These are phyloP conservation scores for Gorsachius goisagi DNA, from an alignment of 2,113 vertebrate genomes.

Conservation along the genomic window DNA sequence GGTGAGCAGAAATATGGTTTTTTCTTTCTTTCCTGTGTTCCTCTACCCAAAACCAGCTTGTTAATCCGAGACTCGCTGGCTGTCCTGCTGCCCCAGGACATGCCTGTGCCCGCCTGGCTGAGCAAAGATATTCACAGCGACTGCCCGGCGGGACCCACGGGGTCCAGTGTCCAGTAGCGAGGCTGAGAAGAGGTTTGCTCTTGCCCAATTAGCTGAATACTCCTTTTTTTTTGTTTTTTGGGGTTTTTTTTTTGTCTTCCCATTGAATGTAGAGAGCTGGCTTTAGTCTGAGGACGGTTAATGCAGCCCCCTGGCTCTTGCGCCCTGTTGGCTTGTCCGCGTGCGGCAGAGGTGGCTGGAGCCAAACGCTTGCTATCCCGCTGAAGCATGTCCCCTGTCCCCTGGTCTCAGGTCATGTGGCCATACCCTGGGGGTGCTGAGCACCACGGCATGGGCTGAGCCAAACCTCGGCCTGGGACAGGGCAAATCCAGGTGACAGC, in stretches of 20 bases:
- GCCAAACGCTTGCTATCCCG: neutral
- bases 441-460: neutral
- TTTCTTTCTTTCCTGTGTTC: neutral
- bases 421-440: neutral
- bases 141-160: fast-evolving
- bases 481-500: neutral
- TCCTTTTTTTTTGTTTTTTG: neutral
- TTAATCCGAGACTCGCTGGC: neutral
- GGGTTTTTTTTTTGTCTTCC: neutral
- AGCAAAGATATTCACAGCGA: neutral
- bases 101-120: neutral
- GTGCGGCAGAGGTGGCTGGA: neutral
- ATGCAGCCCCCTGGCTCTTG: neutral
- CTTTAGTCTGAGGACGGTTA: neutral
- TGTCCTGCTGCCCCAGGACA: neutral
- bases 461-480: neutral
- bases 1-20: neutral
- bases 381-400: fast-evolving
- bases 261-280: neutral
- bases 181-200: neutral
- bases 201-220: neutral
- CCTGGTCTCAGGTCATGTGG: neutral
- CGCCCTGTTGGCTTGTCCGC: fast-evolving
- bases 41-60: neutral
- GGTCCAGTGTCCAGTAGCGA: fast-evolving